phyloP scores from a whole-genome alignment of 2,888 invertebrate species.

The Melanchra persicariae region DNA sequence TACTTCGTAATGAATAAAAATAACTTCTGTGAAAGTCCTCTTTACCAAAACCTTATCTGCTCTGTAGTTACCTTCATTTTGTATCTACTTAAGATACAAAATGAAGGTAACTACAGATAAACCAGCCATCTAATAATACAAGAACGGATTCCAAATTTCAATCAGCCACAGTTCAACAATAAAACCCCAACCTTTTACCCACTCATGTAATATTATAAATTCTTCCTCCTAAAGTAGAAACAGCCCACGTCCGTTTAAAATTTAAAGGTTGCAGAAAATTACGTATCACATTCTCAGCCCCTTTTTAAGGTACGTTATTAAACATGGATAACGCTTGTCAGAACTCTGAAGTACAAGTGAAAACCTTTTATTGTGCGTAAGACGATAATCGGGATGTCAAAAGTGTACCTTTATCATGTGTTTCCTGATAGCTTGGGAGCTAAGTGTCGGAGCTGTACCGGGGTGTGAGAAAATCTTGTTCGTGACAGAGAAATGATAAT shows the following conservation, averaged over 20 bases:
- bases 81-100: slow-evolving; percentile 11
- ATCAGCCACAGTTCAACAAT: slow-evolving; percentile 33
- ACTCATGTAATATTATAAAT: slow-evolving; percentile 47
- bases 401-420: slow-evolving; percentile 35
- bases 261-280: slow-evolving; percentile 58
- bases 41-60: background rate
- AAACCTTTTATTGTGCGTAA: slow-evolving; percentile 40
- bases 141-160: slow-evolving; percentile 14
- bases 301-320: slow-evolving; percentile 55
- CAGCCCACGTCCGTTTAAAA: slow-evolving; percentile 39
- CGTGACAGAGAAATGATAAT: slow-evolving; percentile 41
- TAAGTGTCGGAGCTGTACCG: slow-evolving; percentile 32
- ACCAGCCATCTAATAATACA: background rate
- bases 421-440: slow-evolving; percentile 24
- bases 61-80: background rate
- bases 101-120: background rate
- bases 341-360: slow-evolving; percentile 38
- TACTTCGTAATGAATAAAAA: too few relatives aligned
- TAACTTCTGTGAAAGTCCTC: too few relatives aligned
- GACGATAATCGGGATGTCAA: slow-evolving; percentile 50
- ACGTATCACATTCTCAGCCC: slow-evolving; percentile 37
- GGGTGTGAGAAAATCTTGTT: slow-evolving; percentile 32
- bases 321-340: slow-evolving; percentile 56
- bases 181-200: slow-evolving; percentile 30
- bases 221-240: slow-evolving; percentile 33